These are phyloP conservation scores for Leptobrachium leishanense DNA, from an alignment of 2,113 vertebrate species.

Conservation along the genomic window DNA sequence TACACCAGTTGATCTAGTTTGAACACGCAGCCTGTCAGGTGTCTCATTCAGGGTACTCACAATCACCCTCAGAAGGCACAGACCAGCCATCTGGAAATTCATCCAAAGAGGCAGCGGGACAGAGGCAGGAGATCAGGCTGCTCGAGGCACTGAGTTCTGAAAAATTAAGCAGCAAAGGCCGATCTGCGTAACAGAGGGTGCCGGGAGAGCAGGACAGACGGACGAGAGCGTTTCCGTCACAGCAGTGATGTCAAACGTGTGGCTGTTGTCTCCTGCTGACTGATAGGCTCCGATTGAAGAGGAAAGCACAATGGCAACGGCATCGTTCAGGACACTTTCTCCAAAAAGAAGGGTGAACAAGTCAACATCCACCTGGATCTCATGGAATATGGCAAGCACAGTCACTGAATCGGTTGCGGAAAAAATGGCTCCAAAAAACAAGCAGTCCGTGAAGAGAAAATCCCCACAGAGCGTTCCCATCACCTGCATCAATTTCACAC, in stretches of 20 bases:
- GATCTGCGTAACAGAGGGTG: too few species aligned
- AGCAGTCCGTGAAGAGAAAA: constrained; percentile 96
- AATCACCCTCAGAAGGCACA: too few species aligned
- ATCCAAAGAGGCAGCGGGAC: too few species aligned
- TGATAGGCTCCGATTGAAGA: constrained; percentile 97
- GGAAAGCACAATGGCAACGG: constrained; percentile 92
- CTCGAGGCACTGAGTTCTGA: too few species aligned
- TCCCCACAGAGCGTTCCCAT: constrained; percentile 81
- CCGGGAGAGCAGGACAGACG: too few species aligned
- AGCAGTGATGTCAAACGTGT: constrained; percentile 91
- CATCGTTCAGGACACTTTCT: constrained; percentile 96
- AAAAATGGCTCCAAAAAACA: constrained; percentile 92
- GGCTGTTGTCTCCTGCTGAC: constrained; percentile 89
- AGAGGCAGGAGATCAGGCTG: too few species aligned
- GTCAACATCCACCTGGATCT: constrained; percentile 94
- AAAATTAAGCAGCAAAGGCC: too few species aligned
- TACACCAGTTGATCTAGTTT: too few species aligned
- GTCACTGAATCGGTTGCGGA: constrained; percentile 98
- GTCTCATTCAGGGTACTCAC: too few species aligned
- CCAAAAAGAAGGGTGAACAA: constrained; percentile 96
- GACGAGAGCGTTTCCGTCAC: constrained; percentile 93
- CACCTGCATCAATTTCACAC: constrained; percentile 87
- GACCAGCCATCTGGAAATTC: too few species aligned
- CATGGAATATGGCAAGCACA: constrained; percentile 96
- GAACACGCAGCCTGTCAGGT: too few species aligned